phyloP scores from a whole-genome alignment of 1,140 invertebrate species.

The Drosophila obscura region DNA sequence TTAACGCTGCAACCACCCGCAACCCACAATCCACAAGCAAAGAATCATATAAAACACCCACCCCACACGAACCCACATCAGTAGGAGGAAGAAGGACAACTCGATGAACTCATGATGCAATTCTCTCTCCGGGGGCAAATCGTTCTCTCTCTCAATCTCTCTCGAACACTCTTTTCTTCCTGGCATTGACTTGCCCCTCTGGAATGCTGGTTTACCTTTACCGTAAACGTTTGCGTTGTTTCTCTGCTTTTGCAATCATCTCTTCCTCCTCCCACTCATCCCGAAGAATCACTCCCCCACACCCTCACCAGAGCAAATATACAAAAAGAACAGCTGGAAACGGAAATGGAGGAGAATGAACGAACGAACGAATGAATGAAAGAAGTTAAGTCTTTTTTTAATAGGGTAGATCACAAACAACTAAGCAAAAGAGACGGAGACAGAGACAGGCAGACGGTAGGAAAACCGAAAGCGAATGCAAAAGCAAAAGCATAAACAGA shows the following conservation, averaged over 20 bases:
- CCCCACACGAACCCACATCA: conserved; percentile 29
- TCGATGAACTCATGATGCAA: conserved; percentile 17
- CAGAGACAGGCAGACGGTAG: too few species aligned
- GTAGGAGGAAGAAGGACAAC: conserved; percentile 35
- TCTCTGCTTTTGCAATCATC: conserved; percentile 33
- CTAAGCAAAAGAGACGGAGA: conserved; percentile 23
- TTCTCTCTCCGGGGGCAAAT: conserved; percentile 37
- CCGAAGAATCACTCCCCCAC: too few species aligned
- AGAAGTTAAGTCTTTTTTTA: conserved; percentile 21
- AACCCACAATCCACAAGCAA: conserved; percentile 25
- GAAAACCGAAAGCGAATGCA: conserved; percentile 14
- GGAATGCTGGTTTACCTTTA: conserved; percentile 32
- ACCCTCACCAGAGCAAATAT: conserved; percentile 9
- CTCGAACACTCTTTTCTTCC: conserved; percentile 34
- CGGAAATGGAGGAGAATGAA: conserved; percentile 32
- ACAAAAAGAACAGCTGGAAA: conserved; percentile 10
- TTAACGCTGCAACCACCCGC: conserved; percentile 70
- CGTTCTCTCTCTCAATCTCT: conserved; percentile 30
- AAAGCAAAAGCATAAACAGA: conserved; percentile 41
- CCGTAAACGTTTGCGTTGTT: conserved; percentile 13
- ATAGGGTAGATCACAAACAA: conserved; percentile 59
- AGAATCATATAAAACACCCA: conserved; percentile 40
- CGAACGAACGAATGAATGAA: conserved; percentile 27
- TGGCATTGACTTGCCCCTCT: conserved; percentile 11
- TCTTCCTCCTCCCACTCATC: conserved; percentile 13